Conservation (phyloP, 2,797 vertebrate species). For the Leucoraja ocellata region DNA sequence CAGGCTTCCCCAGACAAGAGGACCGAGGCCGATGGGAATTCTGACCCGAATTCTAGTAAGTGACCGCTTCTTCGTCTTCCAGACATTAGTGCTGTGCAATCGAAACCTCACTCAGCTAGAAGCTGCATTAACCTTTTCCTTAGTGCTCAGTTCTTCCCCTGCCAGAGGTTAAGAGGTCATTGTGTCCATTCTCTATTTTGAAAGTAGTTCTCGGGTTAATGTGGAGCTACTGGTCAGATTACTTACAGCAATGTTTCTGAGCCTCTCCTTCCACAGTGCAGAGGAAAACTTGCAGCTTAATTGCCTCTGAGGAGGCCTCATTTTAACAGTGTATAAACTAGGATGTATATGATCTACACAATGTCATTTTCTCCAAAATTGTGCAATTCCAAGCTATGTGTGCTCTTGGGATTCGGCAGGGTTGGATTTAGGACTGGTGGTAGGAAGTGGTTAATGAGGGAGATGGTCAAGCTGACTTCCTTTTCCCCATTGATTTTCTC, state of each 20-base stretch:
- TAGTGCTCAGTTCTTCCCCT: not conserved
- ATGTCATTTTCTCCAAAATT: not conserved
- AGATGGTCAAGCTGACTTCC: not conserved
- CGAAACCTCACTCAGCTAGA: too few species aligned
- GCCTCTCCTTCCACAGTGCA: not conserved
- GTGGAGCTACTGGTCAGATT: not conserved
- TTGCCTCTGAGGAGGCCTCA: not conserved
- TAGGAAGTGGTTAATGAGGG: too few species aligned
- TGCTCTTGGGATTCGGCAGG: not conserved
- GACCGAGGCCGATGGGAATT: constrained; percentile 98
- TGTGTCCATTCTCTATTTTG: not conserved
- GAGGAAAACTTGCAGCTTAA: not conserved
- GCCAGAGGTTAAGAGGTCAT: too few species aligned
- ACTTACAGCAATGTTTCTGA: not conserved
- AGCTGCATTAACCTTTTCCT: not conserved
- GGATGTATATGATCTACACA: not conserved
- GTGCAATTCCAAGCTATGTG: not conserved
- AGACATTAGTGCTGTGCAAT: not conserved
- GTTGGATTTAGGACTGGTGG: too few species aligned
- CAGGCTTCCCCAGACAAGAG: constrained; percentile 97
- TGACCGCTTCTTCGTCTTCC: constrained; percentile 42
- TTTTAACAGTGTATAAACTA: not conserved
- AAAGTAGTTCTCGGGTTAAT: not conserved
- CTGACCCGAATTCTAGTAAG: constrained; percentile 97
- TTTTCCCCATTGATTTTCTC: not conserved